Conservation (phyloP, 2,113 vertebrate species). For the Telmatochromis brachygnathus region DNA sequence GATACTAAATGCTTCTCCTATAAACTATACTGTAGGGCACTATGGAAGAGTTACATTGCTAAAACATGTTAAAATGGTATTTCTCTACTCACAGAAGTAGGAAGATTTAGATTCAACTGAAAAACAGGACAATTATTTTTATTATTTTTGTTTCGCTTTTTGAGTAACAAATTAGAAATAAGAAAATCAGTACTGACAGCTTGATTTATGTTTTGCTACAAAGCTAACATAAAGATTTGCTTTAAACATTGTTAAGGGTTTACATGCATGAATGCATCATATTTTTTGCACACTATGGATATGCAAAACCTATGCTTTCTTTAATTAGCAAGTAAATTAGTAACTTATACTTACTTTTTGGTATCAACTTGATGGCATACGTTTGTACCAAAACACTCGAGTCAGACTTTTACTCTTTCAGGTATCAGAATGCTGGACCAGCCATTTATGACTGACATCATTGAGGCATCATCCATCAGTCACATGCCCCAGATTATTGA, state of each 20-base stretch:
- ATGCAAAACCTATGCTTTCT: not conserved
- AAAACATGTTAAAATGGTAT: not conserved
- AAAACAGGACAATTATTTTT: not conserved
- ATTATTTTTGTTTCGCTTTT: not conserved
- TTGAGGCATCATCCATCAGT: conserved; percentile 97
- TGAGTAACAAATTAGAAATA: not conserved
- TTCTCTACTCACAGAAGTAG: not conserved
- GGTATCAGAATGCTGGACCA: conserved; percentile 98
- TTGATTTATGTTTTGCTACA: not conserved
- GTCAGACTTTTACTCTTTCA: conserved; percentile 30
- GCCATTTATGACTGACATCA: conserved; percentile 98
- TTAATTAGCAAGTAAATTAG: not conserved
- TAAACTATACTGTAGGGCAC: not conserved
- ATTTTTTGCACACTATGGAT: not conserved
- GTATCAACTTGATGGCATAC: not conserved
- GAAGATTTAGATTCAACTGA: not conserved
- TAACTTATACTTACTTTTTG: not conserved
- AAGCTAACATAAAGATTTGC: not conserved
- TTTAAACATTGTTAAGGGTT: not conserved
- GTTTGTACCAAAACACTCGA: not conserved
- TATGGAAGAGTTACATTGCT: not conserved
- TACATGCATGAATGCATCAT: not conserved
- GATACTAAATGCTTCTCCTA: not conserved
- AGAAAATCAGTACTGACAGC: not conserved
- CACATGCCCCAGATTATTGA: conserved; percentile 98